Base-by-base conservation (phyloP, 2,113 vertebrate species). In the Seriola rivoliana region DNA sequence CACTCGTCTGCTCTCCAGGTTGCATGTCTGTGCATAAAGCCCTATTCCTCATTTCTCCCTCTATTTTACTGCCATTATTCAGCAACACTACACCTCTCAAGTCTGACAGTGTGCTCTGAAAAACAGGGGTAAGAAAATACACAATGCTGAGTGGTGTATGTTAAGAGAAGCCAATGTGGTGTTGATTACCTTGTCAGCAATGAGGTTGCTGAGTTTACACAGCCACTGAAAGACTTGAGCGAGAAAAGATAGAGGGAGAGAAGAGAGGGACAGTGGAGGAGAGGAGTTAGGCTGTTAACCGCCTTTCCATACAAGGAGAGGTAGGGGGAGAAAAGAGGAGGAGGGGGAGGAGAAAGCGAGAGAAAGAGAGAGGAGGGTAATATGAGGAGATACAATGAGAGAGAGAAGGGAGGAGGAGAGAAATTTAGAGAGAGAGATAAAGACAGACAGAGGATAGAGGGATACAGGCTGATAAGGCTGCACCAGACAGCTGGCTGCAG, bases 221-320 rank as follows among this genome's bases (percentile, higher is more conserved):
- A 73, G 83, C 78, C 64, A 85, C 66, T 72, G 64, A 78, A 75
- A 81, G 77, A 84, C 60, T 52, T 14, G 57, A 75, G 69, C 77
- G 71, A 66, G 78, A 59, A 70, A 19, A 55, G 65, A 86, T 19
- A 88, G 79, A 84, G 68, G 57, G 71, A 71, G 54, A 81, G 82
- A 42, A 59, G 74, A 71, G 81, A 70, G 65, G 57, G 69, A 85
- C 57, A 64, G 78, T 34, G 74, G 73, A 81, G 71, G 80, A 90
- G 90, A 76, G 58, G 83, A 78, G 85, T 11, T 72, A 88, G 85
- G 87, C 88, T 80, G 83, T 88, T 90, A 87, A 92, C 84, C 87
- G 88, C 90, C 84, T 90, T 88, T 91, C 94, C 95, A 93, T 96
- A 95, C 93, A 95, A 92, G 94, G 95, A 95, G 82, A 92, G 82